Conservation (phyloP, 2,888 invertebrate genomes). For the Clistopyga incitator region DNA sequence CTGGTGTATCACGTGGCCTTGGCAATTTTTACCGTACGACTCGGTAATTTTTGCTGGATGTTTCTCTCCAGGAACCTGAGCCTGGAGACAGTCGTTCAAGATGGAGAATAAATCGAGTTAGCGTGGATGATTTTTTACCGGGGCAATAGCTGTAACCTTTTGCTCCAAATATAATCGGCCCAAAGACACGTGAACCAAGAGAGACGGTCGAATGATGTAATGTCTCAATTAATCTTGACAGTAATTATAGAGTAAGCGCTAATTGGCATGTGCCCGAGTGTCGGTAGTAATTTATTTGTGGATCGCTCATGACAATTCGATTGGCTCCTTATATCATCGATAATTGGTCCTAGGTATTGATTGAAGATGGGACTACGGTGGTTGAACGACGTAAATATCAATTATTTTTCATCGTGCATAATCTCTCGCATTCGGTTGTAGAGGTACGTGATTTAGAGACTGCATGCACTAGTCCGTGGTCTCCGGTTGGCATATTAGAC, state of each 20-base stretch:
- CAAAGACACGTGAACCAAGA: slow-evolving; percentile 32
- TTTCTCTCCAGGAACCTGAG: no score
- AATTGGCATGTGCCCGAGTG: slow-evolving; percentile 39
- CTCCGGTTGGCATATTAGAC: not conserved
- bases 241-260: slow-evolving; percentile 47
- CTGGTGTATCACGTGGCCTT: no score
- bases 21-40: no score
- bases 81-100: no score
- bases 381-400: slow-evolving; percentile 24
- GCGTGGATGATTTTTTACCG: no score
- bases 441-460: slow-evolving; percentile 16
- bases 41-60: no score
- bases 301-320: slow-evolving; percentile 52
- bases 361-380: slow-evolving; percentile 17
- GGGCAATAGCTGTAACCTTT: not conserved
- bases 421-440: not conserved
- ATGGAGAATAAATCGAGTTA: no score
- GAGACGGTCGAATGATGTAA: slow-evolving; percentile 49
- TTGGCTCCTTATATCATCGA: slow-evolving; percentile 30
- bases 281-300: slow-evolving; percentile 58
- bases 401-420: slow-evolving; percentile 36
- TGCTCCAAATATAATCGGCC: not conserved
- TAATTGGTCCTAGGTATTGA: slow-evolving; percentile 44
- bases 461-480: not conserved
- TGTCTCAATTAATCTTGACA: slow-evolving; percentile 45